Percentiles rank a stretch among this genome's conserved stretches.
Evolutionary conservation across 2,113 vertebrate genomes (phyloP).

Genomic region (Equus przewalskii): DNA sequence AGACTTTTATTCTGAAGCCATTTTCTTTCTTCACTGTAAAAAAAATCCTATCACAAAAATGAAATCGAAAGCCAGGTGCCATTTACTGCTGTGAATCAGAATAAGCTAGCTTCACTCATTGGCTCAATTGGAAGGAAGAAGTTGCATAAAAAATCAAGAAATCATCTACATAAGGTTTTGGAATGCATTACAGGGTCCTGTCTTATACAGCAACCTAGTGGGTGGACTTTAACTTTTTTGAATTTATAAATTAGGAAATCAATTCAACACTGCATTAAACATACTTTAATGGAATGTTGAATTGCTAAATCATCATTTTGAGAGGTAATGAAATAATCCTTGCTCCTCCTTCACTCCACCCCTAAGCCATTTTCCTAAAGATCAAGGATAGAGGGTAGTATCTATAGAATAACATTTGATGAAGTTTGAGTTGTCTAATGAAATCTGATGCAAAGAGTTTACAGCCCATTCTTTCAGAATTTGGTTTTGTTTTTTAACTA

Average conservation of each 20-base stretch:
- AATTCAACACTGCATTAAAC: constrained; percentile 67
- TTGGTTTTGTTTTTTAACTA: background rate
- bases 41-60: background rate
- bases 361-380: constrained; percentile 46
- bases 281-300: constrained; percentile 61
- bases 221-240: constrained; percentile 34
- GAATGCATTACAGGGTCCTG: constrained; percentile 24
- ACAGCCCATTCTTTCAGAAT: background rate
- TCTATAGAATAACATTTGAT: background rate
- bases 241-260: constrained; percentile 76
- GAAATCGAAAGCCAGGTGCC: constrained; percentile 23
- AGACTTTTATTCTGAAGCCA: constrained; percentile 5
- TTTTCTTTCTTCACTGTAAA: constrained; percentile 35
- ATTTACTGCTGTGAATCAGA: constrained; percentile 11
- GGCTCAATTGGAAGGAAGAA: background rate
- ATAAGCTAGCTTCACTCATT: background rate
- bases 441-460: background rate
- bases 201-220: background rate
- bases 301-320: constrained; percentile 73
- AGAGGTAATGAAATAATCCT: constrained; percentile 53
- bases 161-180: constrained; percentile 26
- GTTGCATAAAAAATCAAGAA: constrained; percentile 11
- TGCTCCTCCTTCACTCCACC: background rate
- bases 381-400: background rate
- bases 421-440: background rate